These are phyloP conservation scores for Anseranas semipalmata DNA, from an alignment of 2,113 vertebrate species.

Conservation along the genomic window DNA sequence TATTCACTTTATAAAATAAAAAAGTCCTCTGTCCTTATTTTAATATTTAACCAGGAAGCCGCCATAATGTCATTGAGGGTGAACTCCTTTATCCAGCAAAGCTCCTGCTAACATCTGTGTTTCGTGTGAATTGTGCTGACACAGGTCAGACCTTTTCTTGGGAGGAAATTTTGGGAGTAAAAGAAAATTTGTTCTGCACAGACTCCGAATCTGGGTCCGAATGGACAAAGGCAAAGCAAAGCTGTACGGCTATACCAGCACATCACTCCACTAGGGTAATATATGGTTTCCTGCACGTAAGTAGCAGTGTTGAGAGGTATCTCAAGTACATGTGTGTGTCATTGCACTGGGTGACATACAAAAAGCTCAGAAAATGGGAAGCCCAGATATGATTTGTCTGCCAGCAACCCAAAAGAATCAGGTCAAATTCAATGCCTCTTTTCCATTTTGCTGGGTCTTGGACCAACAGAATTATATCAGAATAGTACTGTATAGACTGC, in stretches of 20 bases:
- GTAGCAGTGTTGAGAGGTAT: neutral
- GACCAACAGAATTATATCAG: neutral
- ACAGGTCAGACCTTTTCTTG: neutral
- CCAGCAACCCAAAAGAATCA: neutral
- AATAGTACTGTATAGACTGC: neutral
- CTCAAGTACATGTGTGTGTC: neutral
- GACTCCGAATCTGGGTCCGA: neutral
- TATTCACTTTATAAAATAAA: conserved; percentile 4
- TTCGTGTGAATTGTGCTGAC: neutral
- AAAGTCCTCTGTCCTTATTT: neutral
- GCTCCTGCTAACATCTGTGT: neutral
- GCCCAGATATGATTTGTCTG: neutral
- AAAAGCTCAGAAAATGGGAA: neutral
- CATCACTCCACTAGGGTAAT: neutral
- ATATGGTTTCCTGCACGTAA: neutral
- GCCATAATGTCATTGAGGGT: neutral
- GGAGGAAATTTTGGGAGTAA: neutral
- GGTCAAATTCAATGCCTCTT: neutral
- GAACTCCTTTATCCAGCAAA: neutral
- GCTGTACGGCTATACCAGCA: neutral
- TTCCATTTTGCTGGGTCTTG: neutral
- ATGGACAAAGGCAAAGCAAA: neutral
- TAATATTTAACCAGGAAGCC: neutral
- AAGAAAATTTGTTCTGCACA: neutral
- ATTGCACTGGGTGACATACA: neutral